These are phyloP conservation scores for Tachina fera DNA, from an alignment of 2,888 invertebrate genomes.

Conservation along the genomic window DNA sequence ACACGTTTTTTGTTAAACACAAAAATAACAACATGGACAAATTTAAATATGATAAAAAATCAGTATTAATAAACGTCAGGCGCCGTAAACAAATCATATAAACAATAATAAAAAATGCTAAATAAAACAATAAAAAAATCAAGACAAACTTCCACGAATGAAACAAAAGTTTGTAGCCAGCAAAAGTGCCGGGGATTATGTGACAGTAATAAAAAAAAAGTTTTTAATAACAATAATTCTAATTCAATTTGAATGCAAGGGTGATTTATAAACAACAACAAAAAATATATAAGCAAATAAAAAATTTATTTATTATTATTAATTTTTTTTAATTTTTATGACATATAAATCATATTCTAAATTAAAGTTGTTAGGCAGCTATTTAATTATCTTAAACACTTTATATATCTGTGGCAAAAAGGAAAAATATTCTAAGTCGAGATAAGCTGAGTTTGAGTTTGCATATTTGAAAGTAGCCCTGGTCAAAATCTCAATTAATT, in stretches of 20 bases:
- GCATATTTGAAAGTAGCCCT: no score
- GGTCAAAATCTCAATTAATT: no score
- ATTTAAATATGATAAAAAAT: constrained; percentile 17
- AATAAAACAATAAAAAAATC: constrained; percentile 46
- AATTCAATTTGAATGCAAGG: constrained; percentile 27
- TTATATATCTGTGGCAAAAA: no score
- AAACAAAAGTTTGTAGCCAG: constrained; percentile 8
- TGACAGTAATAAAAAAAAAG: constrained; percentile 41
- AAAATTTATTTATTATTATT: background rate
- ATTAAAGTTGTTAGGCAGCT: background rate
- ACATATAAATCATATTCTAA: background rate
- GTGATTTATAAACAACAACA: constrained; percentile 38
- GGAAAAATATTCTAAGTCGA: no score
- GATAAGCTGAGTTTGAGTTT: no score
- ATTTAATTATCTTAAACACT: background rate
- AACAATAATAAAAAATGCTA: constrained; percentile 51
- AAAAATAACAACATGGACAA: background rate
- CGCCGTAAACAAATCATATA: constrained; percentile 55
- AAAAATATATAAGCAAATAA: background rate
- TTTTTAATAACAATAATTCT: constrained; percentile 19
- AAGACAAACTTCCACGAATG: constrained; percentile 4
- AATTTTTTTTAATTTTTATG: background rate
- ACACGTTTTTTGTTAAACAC: constrained; percentile 45
- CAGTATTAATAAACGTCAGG: constrained; percentile 45
- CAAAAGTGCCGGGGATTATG: constrained; percentile 35